Percentiles rank a stretch among this genome's conserved stretches.
Conservation (phyloP, 2,113 vertebrate genomes). For the Rhombomys opimus region DNA sequence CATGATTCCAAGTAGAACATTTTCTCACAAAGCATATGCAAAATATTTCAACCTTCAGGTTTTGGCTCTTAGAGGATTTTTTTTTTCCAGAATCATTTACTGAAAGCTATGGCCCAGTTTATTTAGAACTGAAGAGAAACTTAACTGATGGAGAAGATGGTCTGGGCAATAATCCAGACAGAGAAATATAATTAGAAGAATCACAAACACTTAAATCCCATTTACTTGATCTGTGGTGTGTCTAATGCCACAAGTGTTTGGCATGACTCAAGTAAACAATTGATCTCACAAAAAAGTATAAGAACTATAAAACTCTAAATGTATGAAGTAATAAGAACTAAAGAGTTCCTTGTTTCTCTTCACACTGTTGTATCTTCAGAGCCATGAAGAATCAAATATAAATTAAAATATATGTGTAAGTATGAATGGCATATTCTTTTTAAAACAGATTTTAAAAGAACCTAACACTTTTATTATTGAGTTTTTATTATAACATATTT, state of each 20-base stretch:
- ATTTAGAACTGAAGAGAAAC: conserved; percentile 50
- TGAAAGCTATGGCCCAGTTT: conserved; percentile 36
- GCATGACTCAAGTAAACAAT: conserved; percentile 42
- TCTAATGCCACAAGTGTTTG: conserved; percentile 65
- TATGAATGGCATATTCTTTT: background rate
- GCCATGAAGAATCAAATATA: background rate
- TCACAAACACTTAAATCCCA: conserved; percentile 69
- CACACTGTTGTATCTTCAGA: background rate
- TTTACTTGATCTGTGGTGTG: conserved; percentile 69
- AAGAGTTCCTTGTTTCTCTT: conserved; percentile 10
- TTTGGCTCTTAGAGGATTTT: conserved; percentile 52
- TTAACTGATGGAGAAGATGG: conserved; percentile 33
- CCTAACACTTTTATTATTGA: background rate
- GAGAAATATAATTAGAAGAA: conserved; percentile 59
- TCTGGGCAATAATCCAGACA: conserved; percentile 57
- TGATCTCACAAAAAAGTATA: conserved; percentile 21
- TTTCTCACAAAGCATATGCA: conserved; percentile 76
- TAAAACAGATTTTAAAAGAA: background rate
- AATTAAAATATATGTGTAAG: background rate
- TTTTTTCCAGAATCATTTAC: conserved; percentile 44
- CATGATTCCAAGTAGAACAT: conserved; percentile 70
- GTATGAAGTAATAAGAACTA: conserved; percentile 20
- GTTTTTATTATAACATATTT: background rate
- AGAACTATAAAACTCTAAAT: conserved; percentile 42
- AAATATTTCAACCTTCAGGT: conserved; percentile 75